A percentile compares a stretch with the other conserved stretches of the same genome.
Conservation (phyloP, 2,888 invertebrate species). For the Amiota minor region DNA sequence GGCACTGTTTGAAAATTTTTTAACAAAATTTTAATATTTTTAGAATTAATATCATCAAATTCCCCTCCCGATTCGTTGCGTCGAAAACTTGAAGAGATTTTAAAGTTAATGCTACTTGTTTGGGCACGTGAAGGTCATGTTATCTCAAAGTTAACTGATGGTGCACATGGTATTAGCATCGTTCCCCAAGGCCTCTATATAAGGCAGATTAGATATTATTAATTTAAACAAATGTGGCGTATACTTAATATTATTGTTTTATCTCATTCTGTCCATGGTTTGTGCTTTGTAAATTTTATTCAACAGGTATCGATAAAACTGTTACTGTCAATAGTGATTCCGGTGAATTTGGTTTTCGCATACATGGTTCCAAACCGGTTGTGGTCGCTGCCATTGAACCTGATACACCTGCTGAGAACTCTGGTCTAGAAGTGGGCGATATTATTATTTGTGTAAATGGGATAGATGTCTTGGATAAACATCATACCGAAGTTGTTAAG, state of each 20-base stretch:
- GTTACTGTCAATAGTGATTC: constrained; percentile 87
- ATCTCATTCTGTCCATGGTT: neutral
- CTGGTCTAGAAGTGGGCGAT: constrained; percentile 94
- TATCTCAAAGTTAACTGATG: constrained; percentile 78
- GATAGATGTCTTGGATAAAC: constrained; percentile 90
- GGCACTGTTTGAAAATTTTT: too few species aligned
- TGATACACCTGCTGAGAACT: constrained; percentile 93
- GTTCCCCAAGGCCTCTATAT: constrained; percentile 48
- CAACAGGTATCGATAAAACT: constrained; percentile 88
- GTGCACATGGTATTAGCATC: constrained; percentile 76
- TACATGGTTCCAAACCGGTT: constrained; percentile 96
- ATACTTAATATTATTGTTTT: neutral
- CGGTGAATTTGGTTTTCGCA: constrained; percentile 95
- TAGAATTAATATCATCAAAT: constrained; percentile 69
- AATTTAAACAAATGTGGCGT: neutral
- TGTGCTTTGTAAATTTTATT: neutral
- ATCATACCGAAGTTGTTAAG: constrained; percentile 93
- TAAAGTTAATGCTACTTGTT: constrained; percentile 86
- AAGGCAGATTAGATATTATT: constrained; percentile 29
- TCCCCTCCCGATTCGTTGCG: constrained; percentile 75
- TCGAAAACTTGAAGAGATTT: constrained; percentile 83
- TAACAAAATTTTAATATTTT: constrained; percentile 33
- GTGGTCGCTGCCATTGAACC: constrained; percentile 96
- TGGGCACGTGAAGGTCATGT: constrained; percentile 87
- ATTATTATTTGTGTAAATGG: constrained; percentile 94